These are phyloP conservation scores for Cinclus mexicanus DNA, from an alignment of 2,113 vertebrate species.

Conservation along the genomic window DNA sequence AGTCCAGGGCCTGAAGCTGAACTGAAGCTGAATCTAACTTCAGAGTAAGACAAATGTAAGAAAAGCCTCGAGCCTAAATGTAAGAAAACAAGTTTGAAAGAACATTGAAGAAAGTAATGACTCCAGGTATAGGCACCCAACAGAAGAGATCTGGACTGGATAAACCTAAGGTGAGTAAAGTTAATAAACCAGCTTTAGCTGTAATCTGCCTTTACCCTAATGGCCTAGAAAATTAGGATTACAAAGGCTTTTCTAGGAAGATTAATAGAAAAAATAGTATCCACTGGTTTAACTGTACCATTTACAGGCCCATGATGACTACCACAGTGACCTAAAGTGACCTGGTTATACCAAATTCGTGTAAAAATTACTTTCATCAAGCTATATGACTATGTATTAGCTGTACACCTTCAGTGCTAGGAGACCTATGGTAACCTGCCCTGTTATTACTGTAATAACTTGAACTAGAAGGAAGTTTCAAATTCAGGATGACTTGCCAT, in stretches of 20 bases:
- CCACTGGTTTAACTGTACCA: background rate
- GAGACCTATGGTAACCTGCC: background rate
- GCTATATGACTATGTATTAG: background rate
- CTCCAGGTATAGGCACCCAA: background rate
- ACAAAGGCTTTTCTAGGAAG: conserved; percentile 38
- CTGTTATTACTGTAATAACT: background rate
- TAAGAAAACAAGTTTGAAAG: background rate
- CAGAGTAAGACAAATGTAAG: background rate
- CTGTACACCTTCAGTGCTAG: background rate
- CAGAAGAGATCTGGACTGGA: background rate
- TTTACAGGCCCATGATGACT: background rate
- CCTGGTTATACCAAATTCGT: background rate
- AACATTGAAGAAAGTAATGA: background rate
- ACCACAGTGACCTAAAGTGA: background rate
- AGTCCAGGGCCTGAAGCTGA: too few relatives aligned
- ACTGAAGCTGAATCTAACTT: background rate
- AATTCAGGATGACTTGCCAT: background rate
- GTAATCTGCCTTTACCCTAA: conserved; percentile 50
- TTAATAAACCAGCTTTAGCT: conserved; percentile 28
- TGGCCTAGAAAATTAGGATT: conserved; percentile 53
- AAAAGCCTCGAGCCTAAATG: background rate
- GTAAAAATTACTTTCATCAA: background rate
- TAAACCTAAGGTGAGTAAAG: conserved; percentile 10
- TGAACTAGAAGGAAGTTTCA: background rate
- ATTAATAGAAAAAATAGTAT: conserved; percentile 52